A percentile compares a stretch with the other conserved stretches of the same genome.
Conservation (phyloP, 2,113 vertebrate genomes). For the Myanophis thanlyinensis region DNA sequence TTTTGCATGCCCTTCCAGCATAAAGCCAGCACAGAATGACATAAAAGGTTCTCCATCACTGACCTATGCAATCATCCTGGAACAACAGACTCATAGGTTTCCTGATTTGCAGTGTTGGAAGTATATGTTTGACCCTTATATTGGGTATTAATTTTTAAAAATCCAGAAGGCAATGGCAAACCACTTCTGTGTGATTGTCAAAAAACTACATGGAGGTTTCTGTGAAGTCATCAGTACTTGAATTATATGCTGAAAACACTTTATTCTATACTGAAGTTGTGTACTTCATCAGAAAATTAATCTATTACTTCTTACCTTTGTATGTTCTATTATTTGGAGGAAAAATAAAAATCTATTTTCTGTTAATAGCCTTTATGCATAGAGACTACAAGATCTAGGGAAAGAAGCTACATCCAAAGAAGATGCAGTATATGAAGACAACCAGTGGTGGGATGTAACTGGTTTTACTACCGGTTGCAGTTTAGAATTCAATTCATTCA, state of each 20-base stretch:
- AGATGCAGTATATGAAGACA: background rate
- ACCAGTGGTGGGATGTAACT: too few species aligned
- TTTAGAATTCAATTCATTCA: too few species aligned
- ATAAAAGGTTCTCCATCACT: too few species aligned
- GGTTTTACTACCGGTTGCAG: too few species aligned
- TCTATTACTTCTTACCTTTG: background rate
- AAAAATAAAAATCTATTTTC: conserved; percentile 16
- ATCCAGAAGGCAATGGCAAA: background rate
- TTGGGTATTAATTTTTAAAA: background rate
- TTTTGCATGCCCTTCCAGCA: too few species aligned
- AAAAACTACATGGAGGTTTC: background rate
- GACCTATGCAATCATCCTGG: background rate
- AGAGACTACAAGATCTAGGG: background rate
- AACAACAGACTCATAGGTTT: rapidly evolving
- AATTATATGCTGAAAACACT: background rate
- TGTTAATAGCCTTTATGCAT: background rate
- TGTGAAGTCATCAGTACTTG: background rate
- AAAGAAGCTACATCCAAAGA: background rate
- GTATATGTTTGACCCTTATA: background rate
- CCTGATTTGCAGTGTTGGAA: background rate
- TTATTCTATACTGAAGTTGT: background rate
- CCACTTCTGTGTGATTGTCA: background rate
- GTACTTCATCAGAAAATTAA: conserved; percentile 25
- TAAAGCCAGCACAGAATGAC: too few species aligned
- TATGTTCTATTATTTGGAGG: conserved; percentile 34